Conservation (phyloP, 1,140 invertebrate genomes). For the Piezodorus guildinii region DNA sequence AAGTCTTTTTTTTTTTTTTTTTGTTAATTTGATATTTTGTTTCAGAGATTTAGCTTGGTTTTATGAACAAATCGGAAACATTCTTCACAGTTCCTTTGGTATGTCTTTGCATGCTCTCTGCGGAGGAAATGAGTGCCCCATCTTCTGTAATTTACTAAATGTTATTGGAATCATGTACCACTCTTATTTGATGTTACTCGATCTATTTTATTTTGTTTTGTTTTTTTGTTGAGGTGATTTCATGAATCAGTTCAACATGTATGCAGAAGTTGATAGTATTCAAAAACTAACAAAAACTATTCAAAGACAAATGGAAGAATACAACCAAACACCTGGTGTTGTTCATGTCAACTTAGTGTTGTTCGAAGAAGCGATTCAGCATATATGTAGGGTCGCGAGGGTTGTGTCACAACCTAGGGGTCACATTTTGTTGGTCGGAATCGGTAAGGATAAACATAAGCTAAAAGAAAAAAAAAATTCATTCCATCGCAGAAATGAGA, state of each 20-base stretch:
- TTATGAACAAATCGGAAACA: constrained; percentile 51
- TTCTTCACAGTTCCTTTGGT: constrained; percentile 62
- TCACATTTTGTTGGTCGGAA: constrained; percentile 70
- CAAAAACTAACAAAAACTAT: constrained; percentile 49
- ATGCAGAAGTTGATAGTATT: constrained; percentile 61
- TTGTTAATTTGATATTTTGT: constrained; percentile 11
- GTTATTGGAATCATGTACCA: too few relatives aligned
- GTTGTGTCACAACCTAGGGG: constrained; percentile 73
- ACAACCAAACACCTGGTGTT: constrained; percentile 61
- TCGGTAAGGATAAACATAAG: constrained; percentile 39
- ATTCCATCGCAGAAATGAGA: neutral
- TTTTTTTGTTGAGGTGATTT: constrained; percentile 43
- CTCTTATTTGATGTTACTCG: neutral
- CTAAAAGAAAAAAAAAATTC: neutral
- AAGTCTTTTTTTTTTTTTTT: too few relatives aligned
- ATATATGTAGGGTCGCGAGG: constrained; percentile 64
- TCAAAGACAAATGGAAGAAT: constrained; percentile 57
- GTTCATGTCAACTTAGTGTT: constrained; percentile 67
- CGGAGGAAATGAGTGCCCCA: constrained; percentile 54
- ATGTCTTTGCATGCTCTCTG: constrained; percentile 67
- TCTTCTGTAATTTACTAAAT: constrained; percentile 45
- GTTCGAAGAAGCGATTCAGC: constrained; percentile 73
- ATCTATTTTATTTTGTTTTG: neutral
- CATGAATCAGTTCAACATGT: constrained; percentile 57
- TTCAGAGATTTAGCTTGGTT: constrained; percentile 64